phyloP scores from a whole-genome alignment of 2,797 vertebrate species.

The Gadopsis marmoratus region DNA sequence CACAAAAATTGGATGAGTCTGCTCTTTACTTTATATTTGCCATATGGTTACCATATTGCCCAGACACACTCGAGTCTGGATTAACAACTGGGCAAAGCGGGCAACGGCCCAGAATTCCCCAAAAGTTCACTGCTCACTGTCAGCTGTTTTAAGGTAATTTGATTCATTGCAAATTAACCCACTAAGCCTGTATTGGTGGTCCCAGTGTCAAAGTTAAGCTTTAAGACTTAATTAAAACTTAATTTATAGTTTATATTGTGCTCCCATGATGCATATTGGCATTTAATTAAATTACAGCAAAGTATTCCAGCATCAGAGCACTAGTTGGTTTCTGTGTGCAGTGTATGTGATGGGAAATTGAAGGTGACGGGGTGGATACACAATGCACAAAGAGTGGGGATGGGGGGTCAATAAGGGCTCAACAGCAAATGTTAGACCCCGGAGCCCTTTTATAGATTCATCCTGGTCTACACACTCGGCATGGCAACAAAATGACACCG shows the following conservation, averaged over 20 bases:
- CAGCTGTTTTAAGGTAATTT: neutral
- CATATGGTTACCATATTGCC: neutral
- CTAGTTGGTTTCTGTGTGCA: neutral
- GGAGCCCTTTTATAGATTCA: constrained; percentile 3
- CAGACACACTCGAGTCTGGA: neutral
- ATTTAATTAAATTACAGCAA: constrained; percentile 17
- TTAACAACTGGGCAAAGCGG: neutral
- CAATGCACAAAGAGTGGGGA: neutral
- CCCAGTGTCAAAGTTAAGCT: neutral
- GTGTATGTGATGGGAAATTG: neutral
- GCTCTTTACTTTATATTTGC: neutral
- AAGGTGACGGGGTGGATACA: constrained; percentile 5
- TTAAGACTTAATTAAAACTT: constrained; percentile 27
- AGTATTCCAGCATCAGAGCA: neutral
- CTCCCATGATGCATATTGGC: constrained; percentile 15
- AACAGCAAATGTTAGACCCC: constrained; percentile 11
- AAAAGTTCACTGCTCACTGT: neutral
- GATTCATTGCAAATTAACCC: neutral
- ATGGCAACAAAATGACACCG: neutral
- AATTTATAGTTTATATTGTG: constrained; percentile 14
- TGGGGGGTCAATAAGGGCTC: neutral
- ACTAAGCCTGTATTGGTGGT: neutral
- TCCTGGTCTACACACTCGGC: no score
- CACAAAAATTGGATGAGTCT: neutral
- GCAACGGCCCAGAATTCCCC: no score